Percentiles rank a stretch among this genome's conserved stretches.
phyloP scores from a whole-genome alignment of 1,140 invertebrate species.

The Chironomus striatipennis region DNA sequence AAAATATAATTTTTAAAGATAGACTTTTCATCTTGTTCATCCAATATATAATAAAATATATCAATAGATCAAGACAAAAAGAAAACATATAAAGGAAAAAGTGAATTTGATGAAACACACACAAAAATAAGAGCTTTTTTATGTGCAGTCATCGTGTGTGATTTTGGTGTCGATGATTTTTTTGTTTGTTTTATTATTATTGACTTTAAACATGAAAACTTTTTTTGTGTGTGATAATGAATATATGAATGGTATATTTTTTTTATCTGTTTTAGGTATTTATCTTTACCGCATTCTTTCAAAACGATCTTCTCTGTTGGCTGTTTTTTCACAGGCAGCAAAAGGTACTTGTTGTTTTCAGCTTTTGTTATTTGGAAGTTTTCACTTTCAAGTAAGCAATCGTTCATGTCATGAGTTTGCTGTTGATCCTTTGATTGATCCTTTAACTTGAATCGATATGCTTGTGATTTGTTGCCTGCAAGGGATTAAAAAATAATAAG shows the following conservation, averaged over 20 bases:
- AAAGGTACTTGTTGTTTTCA: conserved; percentile 17
- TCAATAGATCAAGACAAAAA: no score
- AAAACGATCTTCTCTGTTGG: background rate
- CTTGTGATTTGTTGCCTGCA: conserved; percentile 1
- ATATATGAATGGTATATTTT: background rate
- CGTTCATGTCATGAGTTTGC: conserved; percentile 38
- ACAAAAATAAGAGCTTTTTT: no score
- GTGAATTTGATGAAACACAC: no score
- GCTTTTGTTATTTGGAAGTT: conserved; percentile 35
- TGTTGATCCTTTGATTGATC: conserved; percentile 36
- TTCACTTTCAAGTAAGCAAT: conserved; percentile 39
- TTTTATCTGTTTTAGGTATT: background rate
- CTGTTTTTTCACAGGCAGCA: conserved; percentile 10
- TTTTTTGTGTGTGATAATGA: conserved; percentile 9
- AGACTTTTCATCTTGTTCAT: no score
- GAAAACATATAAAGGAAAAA: no score
- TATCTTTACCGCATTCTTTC: conserved; percentile 19
- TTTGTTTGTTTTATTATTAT: background rate
- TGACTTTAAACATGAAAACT: background rate
- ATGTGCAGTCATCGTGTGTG: no score
- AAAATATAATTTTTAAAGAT: no score
- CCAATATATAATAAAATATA: no score
- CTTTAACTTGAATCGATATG: background rate
- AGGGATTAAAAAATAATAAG: conserved; percentile 16
- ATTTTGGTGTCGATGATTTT: background rate